Conservation (phyloP, 2,797 vertebrate species). For the Pangasius sanitwongsei region DNA sequence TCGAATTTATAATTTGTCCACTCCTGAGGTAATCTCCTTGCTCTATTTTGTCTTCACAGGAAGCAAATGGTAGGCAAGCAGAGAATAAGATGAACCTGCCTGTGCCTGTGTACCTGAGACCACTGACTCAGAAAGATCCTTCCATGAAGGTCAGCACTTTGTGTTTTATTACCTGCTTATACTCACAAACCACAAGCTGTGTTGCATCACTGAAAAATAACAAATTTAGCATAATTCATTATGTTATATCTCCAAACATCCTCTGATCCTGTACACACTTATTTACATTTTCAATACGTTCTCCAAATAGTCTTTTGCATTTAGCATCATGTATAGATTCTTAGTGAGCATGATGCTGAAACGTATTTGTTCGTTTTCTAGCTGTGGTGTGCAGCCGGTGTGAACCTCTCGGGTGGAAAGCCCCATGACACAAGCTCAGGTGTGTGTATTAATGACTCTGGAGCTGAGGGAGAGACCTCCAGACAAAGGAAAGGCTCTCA, state of each 20-base stretch:
- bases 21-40: not conserved
- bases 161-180: not conserved
- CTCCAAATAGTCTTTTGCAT: not conserved
- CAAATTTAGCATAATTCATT: not conserved
- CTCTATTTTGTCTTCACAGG: constrained; percentile 54
- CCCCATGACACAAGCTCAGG: constrained; percentile 65
- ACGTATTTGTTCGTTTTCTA: constrained; percentile 57
- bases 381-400: constrained; percentile 96
- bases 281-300: not conserved
- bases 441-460: constrained; percentile 62
- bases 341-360: not conserved
- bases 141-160: constrained; percentile 88
- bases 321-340: no score
- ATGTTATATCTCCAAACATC: not conserved
- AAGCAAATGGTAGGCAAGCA: constrained; percentile 82
- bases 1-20: not conserved
- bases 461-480: constrained; percentile 68
- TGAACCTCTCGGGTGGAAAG: constrained; percentile 83
- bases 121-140: constrained; percentile 92
- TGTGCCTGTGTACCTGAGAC: constrained; percentile 93
- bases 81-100: constrained; percentile 93
- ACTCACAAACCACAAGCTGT: no score
- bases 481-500: constrained; percentile 80
- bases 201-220: not conserved
- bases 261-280: not conserved